Evolutionary conservation across 2,113 vertebrate genomes (phyloP).

Genomic region (Aspidoscelis tigris): DNA sequence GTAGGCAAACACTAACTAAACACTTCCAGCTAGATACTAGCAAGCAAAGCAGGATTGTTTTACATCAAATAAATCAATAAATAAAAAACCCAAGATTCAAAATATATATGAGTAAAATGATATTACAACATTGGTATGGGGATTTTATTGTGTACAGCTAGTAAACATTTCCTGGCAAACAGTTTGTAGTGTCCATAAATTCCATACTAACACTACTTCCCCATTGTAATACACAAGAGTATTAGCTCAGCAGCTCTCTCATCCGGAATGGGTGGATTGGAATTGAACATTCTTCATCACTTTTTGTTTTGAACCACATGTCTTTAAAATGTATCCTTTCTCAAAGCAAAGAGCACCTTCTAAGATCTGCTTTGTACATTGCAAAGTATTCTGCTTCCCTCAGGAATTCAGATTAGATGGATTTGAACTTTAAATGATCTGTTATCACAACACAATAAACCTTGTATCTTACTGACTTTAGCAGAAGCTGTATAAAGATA

Average conservation of each 20-base stretch:
- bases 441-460: constrained; percentile 21
- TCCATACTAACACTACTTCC: constrained; percentile 74
- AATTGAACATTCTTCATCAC: constrained; percentile 70
- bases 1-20: constrained; percentile 45
- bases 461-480: constrained; percentile 54
- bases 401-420: constrained; percentile 49
- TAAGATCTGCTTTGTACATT: constrained; percentile 68
- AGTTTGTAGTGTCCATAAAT: constrained; percentile 74
- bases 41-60: constrained; percentile 53
- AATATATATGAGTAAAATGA: constrained; percentile 57
- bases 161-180: constrained; percentile 77
- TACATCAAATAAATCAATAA: constrained; percentile 11
- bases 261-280: constrained; percentile 75
- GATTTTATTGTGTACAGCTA: constrained; percentile 72
- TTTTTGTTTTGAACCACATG: constrained; percentile 71
- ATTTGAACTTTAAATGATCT: constrained; percentile 54
- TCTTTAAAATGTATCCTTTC: constrained; percentile 73
- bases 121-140: constrained; percentile 63
- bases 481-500: constrained; percentile 26
- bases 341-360: constrained; percentile 64
- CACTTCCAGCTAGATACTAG: constrained; percentile 54
- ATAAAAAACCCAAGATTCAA: constrained; percentile 51
- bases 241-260: constrained; percentile 71
- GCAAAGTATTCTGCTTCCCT: constrained; percentile 54
- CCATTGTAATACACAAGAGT: constrained; percentile 69